Percentiles rank a stretch among this genome's conserved stretches.
phyloP scores from a whole-genome alignment of 2,113 vertebrate species.

The Ptychochromis oligacanthus region DNA sequence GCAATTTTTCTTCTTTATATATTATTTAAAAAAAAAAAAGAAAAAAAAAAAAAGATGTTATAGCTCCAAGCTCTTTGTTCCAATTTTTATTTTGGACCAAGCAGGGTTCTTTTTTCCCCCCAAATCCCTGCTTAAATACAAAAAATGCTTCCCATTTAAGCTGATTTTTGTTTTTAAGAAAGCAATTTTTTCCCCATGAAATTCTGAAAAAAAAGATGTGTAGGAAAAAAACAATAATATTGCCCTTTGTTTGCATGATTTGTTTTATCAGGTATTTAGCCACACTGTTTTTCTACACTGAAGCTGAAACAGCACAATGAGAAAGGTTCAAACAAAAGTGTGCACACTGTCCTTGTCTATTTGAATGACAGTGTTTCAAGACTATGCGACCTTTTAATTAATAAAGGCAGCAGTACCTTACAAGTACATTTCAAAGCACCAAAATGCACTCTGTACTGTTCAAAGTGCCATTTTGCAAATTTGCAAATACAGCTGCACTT shows the following conservation, averaged over 20 bases:
- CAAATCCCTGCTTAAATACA: neutral
- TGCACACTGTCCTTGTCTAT: neutral
- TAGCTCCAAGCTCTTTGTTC: neutral
- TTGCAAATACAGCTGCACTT: neutral
- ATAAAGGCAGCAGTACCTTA: neutral
- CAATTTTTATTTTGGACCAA: neutral
- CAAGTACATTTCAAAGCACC: neutral
- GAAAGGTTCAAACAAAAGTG: neutral
- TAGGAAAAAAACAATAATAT: neutral
- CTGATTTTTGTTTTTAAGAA: neutral
- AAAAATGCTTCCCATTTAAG: neutral
- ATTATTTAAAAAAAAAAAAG: no score
- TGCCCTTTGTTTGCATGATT: neutral
- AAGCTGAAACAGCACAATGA: neutral
- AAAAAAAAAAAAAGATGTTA: neutral
- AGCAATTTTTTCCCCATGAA: accelerated
- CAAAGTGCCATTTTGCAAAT: neutral
- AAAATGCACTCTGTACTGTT: neutral
- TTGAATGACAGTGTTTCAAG: neutral
- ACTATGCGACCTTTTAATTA: neutral
- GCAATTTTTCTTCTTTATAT: neutral
- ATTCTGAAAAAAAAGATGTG: neutral
- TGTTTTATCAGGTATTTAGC: neutral
- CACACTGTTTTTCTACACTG: neutral
- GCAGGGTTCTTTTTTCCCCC: accelerated